Conservation (phyloP, 2,797 vertebrate genomes). For the Gallirallus australis region DNA sequence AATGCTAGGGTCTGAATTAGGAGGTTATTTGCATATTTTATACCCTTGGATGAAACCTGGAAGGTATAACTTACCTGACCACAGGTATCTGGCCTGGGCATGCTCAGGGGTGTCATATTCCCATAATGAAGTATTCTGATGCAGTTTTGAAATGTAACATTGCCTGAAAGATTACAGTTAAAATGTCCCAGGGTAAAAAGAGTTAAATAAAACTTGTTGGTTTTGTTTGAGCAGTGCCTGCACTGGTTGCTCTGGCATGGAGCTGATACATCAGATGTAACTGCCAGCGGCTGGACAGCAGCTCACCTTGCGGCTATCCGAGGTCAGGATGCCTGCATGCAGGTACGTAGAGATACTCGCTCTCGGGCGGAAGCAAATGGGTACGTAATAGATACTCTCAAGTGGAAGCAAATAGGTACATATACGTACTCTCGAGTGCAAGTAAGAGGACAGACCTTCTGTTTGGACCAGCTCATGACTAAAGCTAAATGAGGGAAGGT, state of each 20-base stretch:
- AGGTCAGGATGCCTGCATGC: conserved; percentile 84
- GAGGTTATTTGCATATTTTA: background rate
- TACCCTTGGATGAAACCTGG: background rate
- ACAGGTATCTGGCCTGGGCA: background rate
- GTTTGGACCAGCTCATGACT: background rate
- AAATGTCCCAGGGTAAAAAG: background rate
- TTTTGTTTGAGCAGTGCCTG: conserved; percentile 77
- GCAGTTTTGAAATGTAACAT: background rate
- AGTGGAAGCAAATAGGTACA: no score
- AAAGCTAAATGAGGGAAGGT: no score
- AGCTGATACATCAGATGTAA: conserved; percentile 64
- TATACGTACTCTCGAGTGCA: no score
- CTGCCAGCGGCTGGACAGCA: conserved; percentile 79
- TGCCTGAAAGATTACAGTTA: background rate
- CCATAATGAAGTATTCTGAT: background rate
- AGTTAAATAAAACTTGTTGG: background rate
- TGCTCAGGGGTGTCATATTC: background rate
- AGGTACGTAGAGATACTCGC: conserved; percentile 65
- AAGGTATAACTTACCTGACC: background rate
- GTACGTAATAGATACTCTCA: no score
- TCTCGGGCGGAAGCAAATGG: background rate
- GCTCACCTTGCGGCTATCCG: conserved; percentile 82
- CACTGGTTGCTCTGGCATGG: conserved; percentile 85
- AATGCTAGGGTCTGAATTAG: background rate
- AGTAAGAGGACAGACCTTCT: background rate